A percentile compares a stretch with the other conserved stretches of the same genome.
Conservation (phyloP, 1,140 invertebrate species). For the Trinorchestia longiramus region DNA sequence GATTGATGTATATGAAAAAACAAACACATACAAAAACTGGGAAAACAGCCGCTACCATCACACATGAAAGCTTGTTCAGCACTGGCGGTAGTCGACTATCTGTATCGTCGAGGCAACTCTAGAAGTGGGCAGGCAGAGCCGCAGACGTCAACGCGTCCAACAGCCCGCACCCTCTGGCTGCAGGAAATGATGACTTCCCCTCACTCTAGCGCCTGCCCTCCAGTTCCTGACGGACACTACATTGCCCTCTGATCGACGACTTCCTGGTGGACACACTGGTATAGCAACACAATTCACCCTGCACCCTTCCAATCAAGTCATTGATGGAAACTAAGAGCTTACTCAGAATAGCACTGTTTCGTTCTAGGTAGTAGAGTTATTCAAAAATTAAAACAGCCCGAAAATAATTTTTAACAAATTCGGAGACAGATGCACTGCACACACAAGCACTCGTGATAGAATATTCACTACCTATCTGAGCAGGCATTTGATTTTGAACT, state of each 20-base stretch:
- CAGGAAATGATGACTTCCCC: conserved; percentile 49
- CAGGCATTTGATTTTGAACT: too few species aligned
- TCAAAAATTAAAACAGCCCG: too few species aligned
- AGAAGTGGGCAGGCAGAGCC: not conserved
- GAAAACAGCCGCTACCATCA: not conserved
- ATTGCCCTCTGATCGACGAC: not conserved
- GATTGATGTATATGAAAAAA: not conserved
- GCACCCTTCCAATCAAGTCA: not conserved
- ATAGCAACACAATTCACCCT: not conserved
- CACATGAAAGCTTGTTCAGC: not conserved
- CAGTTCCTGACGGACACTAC: not conserved
- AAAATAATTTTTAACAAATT: too few species aligned
- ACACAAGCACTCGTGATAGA: too few species aligned
- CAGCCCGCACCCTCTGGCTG: not conserved
- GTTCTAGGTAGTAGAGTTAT: too few species aligned
- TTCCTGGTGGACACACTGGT: not conserved
- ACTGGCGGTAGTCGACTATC: not conserved
- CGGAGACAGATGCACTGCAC: too few species aligned
- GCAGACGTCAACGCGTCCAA: not conserved
- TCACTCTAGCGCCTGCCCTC: not conserved
- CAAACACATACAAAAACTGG: not conserved
- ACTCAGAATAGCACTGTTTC: too few species aligned
- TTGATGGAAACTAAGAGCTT: too few species aligned
- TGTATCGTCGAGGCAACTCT: not conserved
- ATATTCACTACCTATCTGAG: too few species aligned